These are phyloP conservation scores for Tineola bisselliella DNA, from an alignment of 2,888 invertebrate species.

Conservation along the genomic window DNA sequence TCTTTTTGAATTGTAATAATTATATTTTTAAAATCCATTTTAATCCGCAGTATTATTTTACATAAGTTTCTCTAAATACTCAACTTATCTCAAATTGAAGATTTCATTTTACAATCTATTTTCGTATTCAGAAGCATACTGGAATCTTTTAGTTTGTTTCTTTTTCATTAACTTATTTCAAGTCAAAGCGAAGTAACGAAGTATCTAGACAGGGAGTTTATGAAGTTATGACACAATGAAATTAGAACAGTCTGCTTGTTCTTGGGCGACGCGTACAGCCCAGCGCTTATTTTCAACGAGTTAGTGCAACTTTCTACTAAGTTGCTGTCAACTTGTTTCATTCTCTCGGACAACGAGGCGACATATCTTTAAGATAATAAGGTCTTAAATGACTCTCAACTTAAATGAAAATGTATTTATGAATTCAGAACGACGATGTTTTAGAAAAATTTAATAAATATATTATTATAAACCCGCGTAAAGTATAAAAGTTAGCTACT, in stretches of 20 bases:
- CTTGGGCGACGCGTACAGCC: background rate
- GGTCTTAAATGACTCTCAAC: background rate
- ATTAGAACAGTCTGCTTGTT: constrained; percentile 11
- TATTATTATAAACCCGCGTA: no score
- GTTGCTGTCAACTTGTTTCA: constrained; percentile 7
- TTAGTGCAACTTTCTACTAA: constrained; percentile 7
- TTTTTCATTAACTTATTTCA: constrained; percentile 10
- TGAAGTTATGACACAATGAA: constrained; percentile 13
- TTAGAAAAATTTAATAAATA: no score
- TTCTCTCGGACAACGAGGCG: constrained; percentile 3
- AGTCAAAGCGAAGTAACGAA: constrained; percentile 1
- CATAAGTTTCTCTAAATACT: no score
- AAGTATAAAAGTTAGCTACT: no score
- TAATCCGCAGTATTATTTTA: no score
- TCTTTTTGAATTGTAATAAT: no score
- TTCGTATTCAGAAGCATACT: background rate
- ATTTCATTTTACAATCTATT: no score
- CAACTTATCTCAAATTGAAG: constrained; percentile 23
- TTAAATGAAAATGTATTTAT: background rate
- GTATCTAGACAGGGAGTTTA: constrained; percentile 4
- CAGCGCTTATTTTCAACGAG: constrained; percentile 7
- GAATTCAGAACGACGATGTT: no score
- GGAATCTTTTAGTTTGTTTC: background rate
- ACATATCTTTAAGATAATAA: constrained; percentile 6
- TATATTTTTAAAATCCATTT: no score